Percentiles rank a stretch among this genome's conserved stretches.
Conservation (phyloP, 30 jellyfish, hydroid and myxozoan genomes). For the Aurelia sp. region DNA sequence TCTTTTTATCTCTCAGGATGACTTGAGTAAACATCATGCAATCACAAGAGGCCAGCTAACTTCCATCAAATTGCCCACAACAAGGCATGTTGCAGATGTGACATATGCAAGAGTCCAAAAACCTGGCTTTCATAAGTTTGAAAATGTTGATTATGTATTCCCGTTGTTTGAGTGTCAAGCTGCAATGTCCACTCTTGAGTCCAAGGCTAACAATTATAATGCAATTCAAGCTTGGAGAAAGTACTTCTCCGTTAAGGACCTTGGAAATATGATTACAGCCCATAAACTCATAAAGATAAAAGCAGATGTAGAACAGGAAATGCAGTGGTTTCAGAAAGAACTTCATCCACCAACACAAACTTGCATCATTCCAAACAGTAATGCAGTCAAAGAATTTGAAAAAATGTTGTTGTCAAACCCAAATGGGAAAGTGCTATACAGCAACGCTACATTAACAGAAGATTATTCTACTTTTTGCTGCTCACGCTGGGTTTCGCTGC, state of each 20-base stretch:
- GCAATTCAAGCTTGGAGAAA: constrained; percentile 5
- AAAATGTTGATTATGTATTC: neutral
- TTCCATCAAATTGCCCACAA: neutral
- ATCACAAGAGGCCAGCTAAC: neutral
- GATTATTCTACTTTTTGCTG: neutral
- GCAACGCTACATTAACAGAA: neutral
- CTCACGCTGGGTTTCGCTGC: neutral
- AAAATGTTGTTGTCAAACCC: neutral
- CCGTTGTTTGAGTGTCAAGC: constrained; percentile 4
- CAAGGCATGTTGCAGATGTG: neutral
- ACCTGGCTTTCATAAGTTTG: constrained; percentile 1
- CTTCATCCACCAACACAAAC: neutral
- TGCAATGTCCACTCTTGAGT: constrained; percentile 3
- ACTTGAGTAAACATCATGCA: neutral
- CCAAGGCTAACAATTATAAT: neutral
- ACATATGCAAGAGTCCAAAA: neutral
- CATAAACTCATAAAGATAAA: neutral
- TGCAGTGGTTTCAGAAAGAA: constrained; percentile 7
- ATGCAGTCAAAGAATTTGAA: neutral
- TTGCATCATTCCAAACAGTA: neutral
- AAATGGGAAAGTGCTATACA: constrained; percentile 1
- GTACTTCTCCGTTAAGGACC: neutral
- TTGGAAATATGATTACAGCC: constrained; percentile 2
- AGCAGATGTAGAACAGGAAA: constrained; percentile 4
- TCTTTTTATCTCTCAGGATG: too few relatives aligned